Evolutionary conservation across 2,113 vertebrate species (phyloP).

Genomic region (Climacteris rufus): DNA sequence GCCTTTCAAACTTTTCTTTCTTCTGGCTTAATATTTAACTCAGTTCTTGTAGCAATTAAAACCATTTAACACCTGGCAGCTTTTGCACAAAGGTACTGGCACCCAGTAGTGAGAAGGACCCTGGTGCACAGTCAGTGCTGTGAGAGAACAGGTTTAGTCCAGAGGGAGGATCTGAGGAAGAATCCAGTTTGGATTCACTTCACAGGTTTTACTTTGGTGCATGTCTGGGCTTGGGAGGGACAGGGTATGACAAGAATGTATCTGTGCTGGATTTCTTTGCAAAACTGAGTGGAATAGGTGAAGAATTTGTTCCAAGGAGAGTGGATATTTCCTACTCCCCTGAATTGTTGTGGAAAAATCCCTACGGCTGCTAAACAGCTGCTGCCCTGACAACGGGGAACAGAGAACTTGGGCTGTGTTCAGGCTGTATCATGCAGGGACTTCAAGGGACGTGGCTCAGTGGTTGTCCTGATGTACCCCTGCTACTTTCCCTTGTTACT

Average conservation of each 20-base stretch:
- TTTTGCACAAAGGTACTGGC: background rate
- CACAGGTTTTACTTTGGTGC: background rate
- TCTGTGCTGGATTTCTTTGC: background rate
- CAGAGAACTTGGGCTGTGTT: background rate
- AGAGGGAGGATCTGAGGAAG: background rate
- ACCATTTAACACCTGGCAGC: background rate
- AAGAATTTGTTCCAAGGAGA: background rate
- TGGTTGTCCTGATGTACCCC: background rate
- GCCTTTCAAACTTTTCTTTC: background rate
- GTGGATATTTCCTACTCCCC: background rate
- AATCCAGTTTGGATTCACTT: background rate
- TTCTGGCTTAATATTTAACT: background rate
- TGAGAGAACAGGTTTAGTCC: background rate
- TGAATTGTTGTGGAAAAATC: slow-evolving; percentile 34
- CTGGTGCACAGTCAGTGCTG: background rate
- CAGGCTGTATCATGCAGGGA: background rate
- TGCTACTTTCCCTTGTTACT: background rate
- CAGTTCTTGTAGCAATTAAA: background rate
- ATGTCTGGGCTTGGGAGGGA: background rate
- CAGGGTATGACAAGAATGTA: background rate
- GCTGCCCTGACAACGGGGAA: slow-evolving; percentile 11
- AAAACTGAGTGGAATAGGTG: background rate
- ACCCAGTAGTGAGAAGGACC: background rate
- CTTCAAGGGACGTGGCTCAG: background rate
- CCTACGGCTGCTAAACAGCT: background rate